Conservation (phyloP, 2,888 invertebrate genomes). For the Lamellibrachia columna region DNA sequence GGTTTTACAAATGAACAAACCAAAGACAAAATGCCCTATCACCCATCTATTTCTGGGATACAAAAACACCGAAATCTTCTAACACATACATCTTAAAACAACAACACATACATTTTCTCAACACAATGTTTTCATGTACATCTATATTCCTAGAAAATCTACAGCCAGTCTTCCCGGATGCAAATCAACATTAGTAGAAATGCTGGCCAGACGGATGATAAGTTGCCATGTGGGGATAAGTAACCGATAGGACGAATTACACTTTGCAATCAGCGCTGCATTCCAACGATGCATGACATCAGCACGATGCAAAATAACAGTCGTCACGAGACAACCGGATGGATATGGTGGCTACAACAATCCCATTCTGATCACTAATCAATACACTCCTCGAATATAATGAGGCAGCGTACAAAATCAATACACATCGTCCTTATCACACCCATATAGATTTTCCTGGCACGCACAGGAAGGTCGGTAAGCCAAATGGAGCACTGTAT, state of each 20-base stretch:
- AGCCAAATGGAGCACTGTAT: not conserved
- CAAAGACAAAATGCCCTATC: not conserved
- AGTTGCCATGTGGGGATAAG: not conserved
- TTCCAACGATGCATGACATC: not conserved
- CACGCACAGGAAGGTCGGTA: not conserved
- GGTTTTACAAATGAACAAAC: not conserved
- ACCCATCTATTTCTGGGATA: not conserved
- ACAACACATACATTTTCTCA: not conserved
- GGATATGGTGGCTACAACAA: not conserved
- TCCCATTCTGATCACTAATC: not conserved
- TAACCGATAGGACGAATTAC: not conserved
- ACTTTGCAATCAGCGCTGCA: slow-evolving; percentile 8
- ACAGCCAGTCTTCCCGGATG: not conserved
- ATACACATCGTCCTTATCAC: not conserved
- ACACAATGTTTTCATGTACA: not conserved
- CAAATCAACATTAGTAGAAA: not conserved
- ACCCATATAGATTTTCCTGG: not conserved
- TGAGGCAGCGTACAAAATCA: not conserved
- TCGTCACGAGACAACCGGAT: not conserved
- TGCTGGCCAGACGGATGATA: not conserved
- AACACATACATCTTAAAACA: not conserved
- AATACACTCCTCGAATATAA: not conserved
- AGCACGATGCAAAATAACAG: not conserved
- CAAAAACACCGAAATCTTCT: not conserved
- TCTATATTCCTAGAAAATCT: not conserved